These are phyloP conservation scores for Hyperoplus immaculatus DNA, from an alignment of 2,797 vertebrate genomes.

Conservation along the genomic window DNA sequence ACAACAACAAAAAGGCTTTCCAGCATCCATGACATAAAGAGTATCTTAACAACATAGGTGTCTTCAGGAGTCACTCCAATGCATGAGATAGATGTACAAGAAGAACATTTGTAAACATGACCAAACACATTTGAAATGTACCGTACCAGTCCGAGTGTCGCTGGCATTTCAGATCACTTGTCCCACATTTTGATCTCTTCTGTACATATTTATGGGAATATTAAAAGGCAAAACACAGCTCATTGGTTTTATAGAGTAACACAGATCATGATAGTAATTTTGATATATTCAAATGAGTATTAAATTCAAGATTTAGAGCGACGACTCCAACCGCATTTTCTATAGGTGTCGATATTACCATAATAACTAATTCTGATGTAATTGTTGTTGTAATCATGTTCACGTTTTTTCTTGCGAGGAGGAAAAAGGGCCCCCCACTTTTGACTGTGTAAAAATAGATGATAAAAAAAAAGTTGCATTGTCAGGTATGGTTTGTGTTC, in stretches of 20 bases:
- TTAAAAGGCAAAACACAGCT: conserved; percentile 70
- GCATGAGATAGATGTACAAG: conserved; percentile 81
- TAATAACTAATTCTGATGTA: conserved; percentile 76
- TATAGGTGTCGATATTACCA: conserved; percentile 81
- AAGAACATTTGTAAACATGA: conserved; percentile 82
- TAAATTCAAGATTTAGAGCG: conserved; percentile 78
- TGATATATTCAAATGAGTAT: conserved; percentile 84
- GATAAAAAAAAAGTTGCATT: conserved; percentile 62
- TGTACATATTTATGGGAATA: conserved; percentile 86
- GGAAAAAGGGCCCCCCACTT: conserved; percentile 73
- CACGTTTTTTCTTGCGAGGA: conserved; percentile 74
- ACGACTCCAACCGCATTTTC: conserved; percentile 76
- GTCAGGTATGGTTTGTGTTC: conserved; percentile 80
- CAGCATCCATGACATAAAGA: conserved; percentile 74
- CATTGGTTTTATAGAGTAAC: conserved; percentile 86
- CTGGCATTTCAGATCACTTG: conserved; percentile 75
- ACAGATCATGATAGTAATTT: conserved; percentile 84
- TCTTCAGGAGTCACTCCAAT: conserved; percentile 75
- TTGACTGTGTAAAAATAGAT: conserved; percentile 61
- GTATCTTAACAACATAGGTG: conserved; percentile 78
- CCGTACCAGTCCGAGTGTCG: conserved; percentile 79
- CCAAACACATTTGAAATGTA: conserved; percentile 82
- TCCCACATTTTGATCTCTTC: conserved; percentile 79
- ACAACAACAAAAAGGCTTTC: conserved; percentile 55
- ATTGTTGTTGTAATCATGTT: conserved; percentile 83